Evolutionary conservation across 92 coral and sea anemone species (phyloP).

Genomic region (Parazoanthus swiftii): DNA sequence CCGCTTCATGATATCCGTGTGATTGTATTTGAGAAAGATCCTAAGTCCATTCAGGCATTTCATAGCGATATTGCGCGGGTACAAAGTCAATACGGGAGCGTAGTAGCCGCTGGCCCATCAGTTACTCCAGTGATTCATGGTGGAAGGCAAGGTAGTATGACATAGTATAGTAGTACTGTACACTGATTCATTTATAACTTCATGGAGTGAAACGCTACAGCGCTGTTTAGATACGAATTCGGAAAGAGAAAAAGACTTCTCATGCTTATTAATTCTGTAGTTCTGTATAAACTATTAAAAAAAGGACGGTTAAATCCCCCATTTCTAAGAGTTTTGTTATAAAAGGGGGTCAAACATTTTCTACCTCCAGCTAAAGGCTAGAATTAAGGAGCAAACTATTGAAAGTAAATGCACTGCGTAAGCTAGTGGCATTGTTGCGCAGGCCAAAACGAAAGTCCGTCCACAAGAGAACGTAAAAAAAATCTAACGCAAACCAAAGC

Average conservation of each 20-base stretch:
- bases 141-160: constrained; percentile 5
- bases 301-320: no score
- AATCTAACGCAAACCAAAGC: no score
- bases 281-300: no score
- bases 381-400: no score
- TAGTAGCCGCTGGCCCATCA: constrained; percentile 19
- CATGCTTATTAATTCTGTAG: not conserved
- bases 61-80: constrained; percentile 46
- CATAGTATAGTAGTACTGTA: no score
- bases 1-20: constrained; percentile 65
- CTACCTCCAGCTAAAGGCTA: no score
- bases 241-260: not conserved
- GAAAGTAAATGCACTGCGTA: no score
- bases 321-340: no score
- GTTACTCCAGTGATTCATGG: constrained; percentile 35
- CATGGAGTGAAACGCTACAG: not conserved
- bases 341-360: no score
- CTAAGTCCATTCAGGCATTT: constrained; percentile 50
- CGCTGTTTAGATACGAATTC: not conserved
- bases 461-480: no score
- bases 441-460: no score
- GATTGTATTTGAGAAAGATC: constrained; percentile 71
- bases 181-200: not conserved
- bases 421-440: no score
- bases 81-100: constrained; percentile 5